Evolutionary conservation across 1,140 invertebrate species (phyloP), one percentile per base, ranked within the genome.

Genomic region (Leptoteleia sp.): DNA sequence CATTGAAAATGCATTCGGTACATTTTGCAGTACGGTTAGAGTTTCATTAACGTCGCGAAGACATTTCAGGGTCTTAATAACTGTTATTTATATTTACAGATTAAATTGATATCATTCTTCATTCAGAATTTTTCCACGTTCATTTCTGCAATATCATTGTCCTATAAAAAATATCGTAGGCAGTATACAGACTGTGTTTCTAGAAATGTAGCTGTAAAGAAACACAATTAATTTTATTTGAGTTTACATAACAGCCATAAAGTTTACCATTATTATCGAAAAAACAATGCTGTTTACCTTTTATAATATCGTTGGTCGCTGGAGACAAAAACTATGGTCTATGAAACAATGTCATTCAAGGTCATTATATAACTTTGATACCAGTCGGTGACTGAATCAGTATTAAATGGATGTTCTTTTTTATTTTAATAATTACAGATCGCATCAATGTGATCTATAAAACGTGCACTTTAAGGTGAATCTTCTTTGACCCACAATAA

Each of bases 261-360:
- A 43, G 57, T 61, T 64, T 12, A 29, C 29, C n/a, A 47, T 47
- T 37, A 27, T 33, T 40, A 42, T 42, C 4, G 37, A 40, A 27
- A 54, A 25, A 29, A 48, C 38, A 4, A 22, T n/a, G n/a, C n/a
- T n/a, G n/a, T n/a, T n/a, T 25, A 17, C 42, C 35, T 48, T 31
- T 40, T 25, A 59, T 48, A 15, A 25, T 42, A 35, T 59, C 7
- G 27, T 8, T 50, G 50, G 13, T 70, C 45, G 17, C 22, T n/a
- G 35, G 6, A 48, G 3, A 31, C 54, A 40, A 61, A 35, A 33
- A 48, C 54, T 50, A 55, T 38, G 42, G 22, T 59, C 52, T 52
- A 8, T 37, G 29, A 33, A 16, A 42, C 55, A 71, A 71, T 71
- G 67, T 71, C 67, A 61, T 61, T 43, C 35, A 61, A 71, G 67